These are phyloP conservation scores for Alcis repandata DNA, from an alignment of 2,888 invertebrate genomes.

Conservation along the genomic window DNA sequence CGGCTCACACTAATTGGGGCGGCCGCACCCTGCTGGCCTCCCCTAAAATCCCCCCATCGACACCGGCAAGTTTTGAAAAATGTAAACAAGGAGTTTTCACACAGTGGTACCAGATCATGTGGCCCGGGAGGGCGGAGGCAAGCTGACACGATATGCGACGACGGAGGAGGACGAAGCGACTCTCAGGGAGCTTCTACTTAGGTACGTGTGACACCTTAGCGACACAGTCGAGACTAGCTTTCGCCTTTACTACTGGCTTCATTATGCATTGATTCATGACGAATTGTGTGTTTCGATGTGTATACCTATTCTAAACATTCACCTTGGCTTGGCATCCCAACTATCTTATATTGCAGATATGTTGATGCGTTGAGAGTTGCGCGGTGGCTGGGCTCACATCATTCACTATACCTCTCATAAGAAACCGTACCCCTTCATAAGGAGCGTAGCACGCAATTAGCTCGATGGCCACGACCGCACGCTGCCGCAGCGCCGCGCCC, in stretches of 20 bases:
- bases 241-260: constrained; percentile 79
- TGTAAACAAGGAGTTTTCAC: constrained; percentile 81
- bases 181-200: constrained; percentile 97
- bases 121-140: constrained; percentile 86
- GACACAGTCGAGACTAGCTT: constrained; percentile 71
- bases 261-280: constrained; percentile 67
- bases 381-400: constrained; percentile 67
- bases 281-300: constrained; percentile 56
- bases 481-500: constrained; percentile 35
- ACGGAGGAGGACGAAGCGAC: constrained; percentile 96
- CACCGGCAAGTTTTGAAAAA: constrained; percentile 46
- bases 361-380: constrained; percentile 60
- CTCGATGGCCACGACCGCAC: constrained; percentile 73
- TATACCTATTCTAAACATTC: constrained; percentile 59
- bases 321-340: constrained; percentile 81
- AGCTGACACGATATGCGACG: constrained; percentile 93
- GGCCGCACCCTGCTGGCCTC: constrained; percentile 11
- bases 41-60: constrained; percentile 2
- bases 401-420: constrained; percentile 64
- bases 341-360: constrained; percentile 83
- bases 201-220: constrained; percentile 87
- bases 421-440: constrained; percentile 46
- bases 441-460: constrained; percentile 73
- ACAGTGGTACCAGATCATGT: constrained; percentile 86
- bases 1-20: constrained; percentile 17